Base-by-base conservation (phyloP, 1,140 invertebrate species). In the Philaenus spumarius region DNA sequence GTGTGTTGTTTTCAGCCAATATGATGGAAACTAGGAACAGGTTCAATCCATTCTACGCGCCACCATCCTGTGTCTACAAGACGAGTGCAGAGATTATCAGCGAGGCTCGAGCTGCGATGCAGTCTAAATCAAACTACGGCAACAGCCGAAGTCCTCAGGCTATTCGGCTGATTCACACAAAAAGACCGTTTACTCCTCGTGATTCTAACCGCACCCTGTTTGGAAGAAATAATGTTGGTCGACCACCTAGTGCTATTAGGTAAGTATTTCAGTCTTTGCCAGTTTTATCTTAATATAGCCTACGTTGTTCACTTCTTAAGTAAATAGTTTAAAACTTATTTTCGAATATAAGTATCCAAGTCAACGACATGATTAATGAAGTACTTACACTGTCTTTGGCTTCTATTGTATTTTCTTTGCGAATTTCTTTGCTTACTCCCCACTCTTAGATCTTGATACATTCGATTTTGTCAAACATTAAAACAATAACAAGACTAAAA, bases 181-280 rank as follows among this genome's bases (percentile, higher is more conserved):
- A 85, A 57, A 75, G 89, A 24, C 89, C 89, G 2, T 90, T 87
- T 66, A 92, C 89, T 9, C 89, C 89, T 6, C 76, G 84, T 22
- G 87, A 89, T 54, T 81, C 84, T 24, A 82, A 87, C 55, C 74
- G 89, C 46, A 80, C 82, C 2, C 73, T 89, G 9, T 85, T 87
- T 73, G 84, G 84, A 45, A 77, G 70, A 24, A 73, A 77, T 26
- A 68, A 72, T 47, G 65, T 75, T 62, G 72, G 78, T 20, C 80
- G 89, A 58, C 88, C 89, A 17, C 85, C 88, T 1, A 89, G 86
- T 72, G 80, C 86, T 14, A 87, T 90, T 68, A 89, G 85, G 83
- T 87, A 75, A 30, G n/a, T n/a, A n/a, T n/a, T n/a, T n/a, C n/a
- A n/a, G n/a, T 74, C 14, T 35, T 22, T 26, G n/a, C n/a, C n/a